phyloP scores from a whole-genome alignment of 92 coral and sea anemone species.

The Siderastrea siderea region DNA sequence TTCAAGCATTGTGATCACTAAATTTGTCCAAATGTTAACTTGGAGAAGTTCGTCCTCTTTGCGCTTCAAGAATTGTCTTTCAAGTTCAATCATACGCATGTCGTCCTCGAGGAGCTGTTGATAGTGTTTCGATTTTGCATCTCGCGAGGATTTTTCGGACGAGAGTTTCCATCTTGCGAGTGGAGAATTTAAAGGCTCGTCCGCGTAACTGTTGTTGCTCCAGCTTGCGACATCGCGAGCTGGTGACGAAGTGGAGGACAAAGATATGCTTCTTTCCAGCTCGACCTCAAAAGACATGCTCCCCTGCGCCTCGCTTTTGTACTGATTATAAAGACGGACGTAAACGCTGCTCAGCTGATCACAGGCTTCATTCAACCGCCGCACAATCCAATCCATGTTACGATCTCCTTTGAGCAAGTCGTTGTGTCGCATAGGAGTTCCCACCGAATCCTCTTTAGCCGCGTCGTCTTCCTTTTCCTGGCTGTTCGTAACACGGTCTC shows the following conservation, averaged over 20 bases:
- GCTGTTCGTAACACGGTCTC: slow-evolving; percentile 86
- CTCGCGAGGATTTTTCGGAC: slow-evolving; percentile 81
- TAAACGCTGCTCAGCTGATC: slow-evolving; percentile 97
- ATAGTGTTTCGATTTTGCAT: slow-evolving; percentile 64
- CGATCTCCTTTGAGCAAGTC: slow-evolving; percentile 91
- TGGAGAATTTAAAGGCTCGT: slow-evolving; percentile 80
- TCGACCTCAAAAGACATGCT: slow-evolving; percentile 71
- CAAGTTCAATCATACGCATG: slow-evolving; percentile 85
- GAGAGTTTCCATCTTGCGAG: slow-evolving; percentile 66
- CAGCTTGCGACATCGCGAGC: slow-evolving; percentile 78
- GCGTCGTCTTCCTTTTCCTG: slow-evolving; percentile 74
- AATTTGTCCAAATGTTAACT: slow-evolving; percentile 93
- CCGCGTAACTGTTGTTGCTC: slow-evolving; percentile 57
- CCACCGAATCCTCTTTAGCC: slow-evolving; percentile 70
- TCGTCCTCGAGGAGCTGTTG: slow-evolving; percentile 86
- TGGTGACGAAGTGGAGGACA: slow-evolving; percentile 92
- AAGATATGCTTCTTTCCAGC: slow-evolving; percentile 85
- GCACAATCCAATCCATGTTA: slow-evolving; percentile 96
- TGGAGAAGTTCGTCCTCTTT: slow-evolving; percentile 95
- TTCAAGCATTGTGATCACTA: slow-evolving; percentile 94
- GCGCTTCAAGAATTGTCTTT: slow-evolving; percentile 84
- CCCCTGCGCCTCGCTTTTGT: slow-evolving; percentile 76
- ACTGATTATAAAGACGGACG: slow-evolving; percentile 90
- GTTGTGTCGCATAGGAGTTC: slow-evolving; percentile 83
- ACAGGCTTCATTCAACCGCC: slow-evolving; percentile 96